Percentiles rank a stretch among this genome's conserved stretches.
Evolutionary conservation across 1,140 invertebrate species (phyloP).

Genomic region (Drosophila orosa): DNA sequence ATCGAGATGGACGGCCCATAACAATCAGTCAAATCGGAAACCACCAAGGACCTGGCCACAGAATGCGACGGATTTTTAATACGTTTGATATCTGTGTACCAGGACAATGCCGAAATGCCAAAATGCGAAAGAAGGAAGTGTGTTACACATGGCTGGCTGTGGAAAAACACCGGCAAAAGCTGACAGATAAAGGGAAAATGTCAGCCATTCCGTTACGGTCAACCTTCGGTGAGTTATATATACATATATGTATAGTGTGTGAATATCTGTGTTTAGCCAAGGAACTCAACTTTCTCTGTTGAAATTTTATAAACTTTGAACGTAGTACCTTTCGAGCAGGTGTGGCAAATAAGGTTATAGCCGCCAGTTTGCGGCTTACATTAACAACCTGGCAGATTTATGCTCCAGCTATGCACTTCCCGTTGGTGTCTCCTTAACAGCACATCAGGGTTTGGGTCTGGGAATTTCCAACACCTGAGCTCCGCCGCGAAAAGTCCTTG

Average conservation of each 20-base stretch:
- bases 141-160: conserved; percentile 30
- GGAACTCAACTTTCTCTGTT: conserved; percentile 35
- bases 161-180: conserved; percentile 27
- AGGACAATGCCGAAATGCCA: conserved; percentile 14
- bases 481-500: conserved; percentile 21
- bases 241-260: neutral
- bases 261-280: conserved; percentile 60
- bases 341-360: conserved; percentile 5
- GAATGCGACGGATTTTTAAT: conserved; percentile 37
- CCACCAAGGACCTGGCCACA: conserved; percentile 8
- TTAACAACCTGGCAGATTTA: conserved; percentile 73
- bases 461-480: conserved; percentile 54
- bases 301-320: conserved; percentile 55
- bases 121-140: conserved; percentile 30
- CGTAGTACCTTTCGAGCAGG: conserved; percentile 29
- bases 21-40: conserved; percentile 31
- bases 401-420: conserved; percentile 64
- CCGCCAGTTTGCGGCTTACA: conserved; percentile 53
- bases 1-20: conserved; percentile 1
- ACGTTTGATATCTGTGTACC: conserved; percentile 21
- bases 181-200: conserved; percentile 42
- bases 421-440: conserved; percentile 7
- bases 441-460: conserved; percentile 35
- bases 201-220: conserved; percentile 10
- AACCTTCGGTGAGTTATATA: conserved; percentile 16